phyloP scores from a whole-genome alignment of 2,888 invertebrate genomes.

The Chaitophorus viminalis region DNA sequence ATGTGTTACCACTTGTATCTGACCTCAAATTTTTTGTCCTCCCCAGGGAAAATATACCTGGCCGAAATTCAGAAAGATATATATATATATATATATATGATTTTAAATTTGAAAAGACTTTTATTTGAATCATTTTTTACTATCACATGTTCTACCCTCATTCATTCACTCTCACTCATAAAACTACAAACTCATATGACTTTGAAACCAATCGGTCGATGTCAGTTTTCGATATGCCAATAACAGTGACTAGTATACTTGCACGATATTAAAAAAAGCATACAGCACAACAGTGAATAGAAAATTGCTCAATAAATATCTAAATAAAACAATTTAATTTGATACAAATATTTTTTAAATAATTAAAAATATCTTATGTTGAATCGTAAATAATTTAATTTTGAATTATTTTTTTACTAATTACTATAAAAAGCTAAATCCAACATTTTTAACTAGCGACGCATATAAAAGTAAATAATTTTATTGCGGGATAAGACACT shows the following conservation, averaged over 20 bases:
- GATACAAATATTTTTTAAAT: too few species aligned
- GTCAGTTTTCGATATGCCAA: slow-evolving; percentile 20
- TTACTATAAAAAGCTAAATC: too few species aligned
- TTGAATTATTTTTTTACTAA: too few species aligned
- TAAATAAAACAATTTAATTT: not conserved
- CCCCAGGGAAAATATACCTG: not conserved
- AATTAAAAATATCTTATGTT: too few species aligned
- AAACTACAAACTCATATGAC: not conserved
- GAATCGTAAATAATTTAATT: too few species aligned
- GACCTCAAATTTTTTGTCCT: slow-evolving; percentile 15
- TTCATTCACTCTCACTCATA: not conserved
- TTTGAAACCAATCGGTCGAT: not conserved
- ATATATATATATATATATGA: not conserved
- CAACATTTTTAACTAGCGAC: too few species aligned
- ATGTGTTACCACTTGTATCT: slow-evolving; percentile 11
- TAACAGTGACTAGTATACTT: not conserved
- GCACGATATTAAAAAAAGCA: not conserved
- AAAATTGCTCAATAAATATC: not conserved
- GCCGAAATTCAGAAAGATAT: not conserved
- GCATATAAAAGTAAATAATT: too few species aligned
- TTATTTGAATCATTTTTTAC: slow-evolving; percentile 28
- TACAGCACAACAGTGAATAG: not conserved
- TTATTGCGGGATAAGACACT: too few species aligned
- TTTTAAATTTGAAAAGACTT: slow-evolving; percentile 32
- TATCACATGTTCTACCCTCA: not conserved